phyloP scores from a whole-genome alignment of 1,140 invertebrate genomes.

The Conus betulinus region DNA sequence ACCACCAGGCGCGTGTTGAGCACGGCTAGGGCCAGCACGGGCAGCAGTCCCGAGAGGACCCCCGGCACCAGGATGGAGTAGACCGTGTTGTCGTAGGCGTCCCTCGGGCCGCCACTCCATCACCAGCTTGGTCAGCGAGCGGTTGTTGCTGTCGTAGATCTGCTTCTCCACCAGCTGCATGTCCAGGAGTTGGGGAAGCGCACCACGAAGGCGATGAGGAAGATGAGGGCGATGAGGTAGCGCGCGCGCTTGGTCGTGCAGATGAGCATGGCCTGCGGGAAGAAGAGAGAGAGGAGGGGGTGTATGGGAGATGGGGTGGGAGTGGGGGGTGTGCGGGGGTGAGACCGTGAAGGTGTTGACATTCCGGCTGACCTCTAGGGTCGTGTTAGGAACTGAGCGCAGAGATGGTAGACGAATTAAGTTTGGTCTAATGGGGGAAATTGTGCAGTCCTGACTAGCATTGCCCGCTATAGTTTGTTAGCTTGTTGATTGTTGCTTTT shows the following conservation, averaged over 20 bases:
- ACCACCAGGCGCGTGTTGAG: constrained; percentile 84
- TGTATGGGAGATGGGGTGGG: too few species aligned
- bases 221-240: constrained; percentile 80
- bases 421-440: too few species aligned
- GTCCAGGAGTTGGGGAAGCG: constrained; percentile 72
- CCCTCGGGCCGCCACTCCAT: background rate
- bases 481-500: too few species aligned
- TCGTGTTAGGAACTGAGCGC: too few species aligned
- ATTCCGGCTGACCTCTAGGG: too few species aligned
- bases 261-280: constrained; percentile 79
- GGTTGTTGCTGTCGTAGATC: background rate
- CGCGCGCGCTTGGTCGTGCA: constrained; percentile 80
- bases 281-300: background rate
- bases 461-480: too few species aligned
- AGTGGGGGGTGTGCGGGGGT: too few species aligned
- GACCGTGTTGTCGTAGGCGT: constrained; percentile 59
- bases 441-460: too few species aligned
- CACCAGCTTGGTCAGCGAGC: background rate
- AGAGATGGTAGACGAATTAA: too few species aligned
- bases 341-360: background rate
- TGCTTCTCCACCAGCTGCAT: constrained; percentile 22
- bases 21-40: constrained; percentile 81
- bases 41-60: constrained; percentile 80
- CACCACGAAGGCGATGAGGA: constrained; percentile 80
- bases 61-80: constrained; percentile 82